Evolutionary conservation across 2,888 invertebrate genomes (phyloP), one percentile per base, ranked within the genome.

Genomic region (Barypeithes pellucidus): DNA sequence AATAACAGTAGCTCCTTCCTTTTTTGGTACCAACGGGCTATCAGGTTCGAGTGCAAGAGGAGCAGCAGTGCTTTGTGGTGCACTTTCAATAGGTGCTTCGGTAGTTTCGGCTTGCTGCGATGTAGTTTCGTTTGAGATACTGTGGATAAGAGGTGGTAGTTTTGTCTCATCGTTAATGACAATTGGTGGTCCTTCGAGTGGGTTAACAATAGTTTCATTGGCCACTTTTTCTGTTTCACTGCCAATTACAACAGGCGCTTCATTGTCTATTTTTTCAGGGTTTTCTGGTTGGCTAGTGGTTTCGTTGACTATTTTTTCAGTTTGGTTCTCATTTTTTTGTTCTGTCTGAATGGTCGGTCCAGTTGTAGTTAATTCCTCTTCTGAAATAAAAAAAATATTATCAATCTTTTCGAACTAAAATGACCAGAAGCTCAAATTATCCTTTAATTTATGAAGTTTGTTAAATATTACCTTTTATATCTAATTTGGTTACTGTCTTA

Each of bases 401-500:
- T n/a, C n/a, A n/a, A n/a, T n/a, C n/a, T n/a, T n/a, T n/a, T n/a
- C n/a, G n/a, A n/a, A n/a, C n/a, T n/a, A n/a, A n/a, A n/a, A n/a
- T n/a, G n/a, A n/a, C n/a, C n/a, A n/a, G n/a, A n/a, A n/a, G n/a
- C n/a, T n/a, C n/a, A n/a, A n/a, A n/a, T n/a, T n/a, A n/a, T n/a
- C n/a, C n/a, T n/a, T n/a, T n/a, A n/a, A n/a, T n/a, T n/a, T n/a
- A n/a, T n/a, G n/a, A n/a, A n/a, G n/a, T n/a, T n/a, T n/a, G n/a
- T n/a, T n/a, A 43, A 14, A 14, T 43, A 43, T 39, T 39, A 39
- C 39, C 39, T n/a, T 12, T 39, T 1, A n/a, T 39, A 12, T 39
- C 39, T n/a, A n/a, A 12, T 39, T 39, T 39, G n/a, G 39, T n/a
- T 39, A n/a, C 43, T 16, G 43, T 43, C 16, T 43, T 43, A 43